phyloP scores from a whole-genome alignment of 2,797 vertebrate species.

The Sphaeramia orbicularis region DNA sequence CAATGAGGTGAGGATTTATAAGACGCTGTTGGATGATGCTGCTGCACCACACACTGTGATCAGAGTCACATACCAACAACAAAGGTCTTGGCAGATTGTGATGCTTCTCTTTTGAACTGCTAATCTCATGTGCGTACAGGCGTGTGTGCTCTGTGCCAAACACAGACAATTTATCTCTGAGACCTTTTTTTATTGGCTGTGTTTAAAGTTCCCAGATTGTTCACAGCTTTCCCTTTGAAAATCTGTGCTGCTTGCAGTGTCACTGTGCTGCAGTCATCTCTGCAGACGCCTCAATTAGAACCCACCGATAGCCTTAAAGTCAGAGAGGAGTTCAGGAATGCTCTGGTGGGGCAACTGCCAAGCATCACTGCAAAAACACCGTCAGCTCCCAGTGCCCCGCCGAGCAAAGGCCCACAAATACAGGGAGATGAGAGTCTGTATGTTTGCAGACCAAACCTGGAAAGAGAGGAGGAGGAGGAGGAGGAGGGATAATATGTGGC shows the following conservation, averaged over 20 bases:
- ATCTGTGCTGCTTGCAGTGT: slow-evolving; percentile 51
- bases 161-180: slow-evolving; percentile 58
- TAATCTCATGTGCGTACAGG: slow-evolving; percentile 56
- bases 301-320: slow-evolving; percentile 70
- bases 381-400: slow-evolving; percentile 57
- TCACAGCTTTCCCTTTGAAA: slow-evolving; percentile 70
- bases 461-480: slow-evolving; percentile 37
- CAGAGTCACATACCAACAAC: slow-evolving; percentile 46
- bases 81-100: slow-evolving; percentile 42
- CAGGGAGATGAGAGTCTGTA: slow-evolving; percentile 37
- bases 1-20: slow-evolving; percentile 62
- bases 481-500: slow-evolving; percentile 75
- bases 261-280: slow-evolving; percentile 67
- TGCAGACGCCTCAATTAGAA: slow-evolving; percentile 75
- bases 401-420: slow-evolving; percentile 30
- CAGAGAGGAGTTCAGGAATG: slow-evolving; percentile 71
- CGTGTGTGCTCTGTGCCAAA: slow-evolving; percentile 54
- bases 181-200: slow-evolving; percentile 76
- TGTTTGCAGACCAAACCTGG: slow-evolving; percentile 66
- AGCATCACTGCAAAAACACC: slow-evolving; percentile 69
- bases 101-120: slow-evolving; percentile 61
- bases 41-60: slow-evolving; percentile 64
- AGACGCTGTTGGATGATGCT: slow-evolving; percentile 35
- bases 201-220: slow-evolving; percentile 76
- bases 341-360: slow-evolving; percentile 72